Evolutionary conservation across 2,797 vertebrate species (phyloP), one percentile per base, ranked within the genome.

Genomic region (Helarctos malayanus): DNA sequence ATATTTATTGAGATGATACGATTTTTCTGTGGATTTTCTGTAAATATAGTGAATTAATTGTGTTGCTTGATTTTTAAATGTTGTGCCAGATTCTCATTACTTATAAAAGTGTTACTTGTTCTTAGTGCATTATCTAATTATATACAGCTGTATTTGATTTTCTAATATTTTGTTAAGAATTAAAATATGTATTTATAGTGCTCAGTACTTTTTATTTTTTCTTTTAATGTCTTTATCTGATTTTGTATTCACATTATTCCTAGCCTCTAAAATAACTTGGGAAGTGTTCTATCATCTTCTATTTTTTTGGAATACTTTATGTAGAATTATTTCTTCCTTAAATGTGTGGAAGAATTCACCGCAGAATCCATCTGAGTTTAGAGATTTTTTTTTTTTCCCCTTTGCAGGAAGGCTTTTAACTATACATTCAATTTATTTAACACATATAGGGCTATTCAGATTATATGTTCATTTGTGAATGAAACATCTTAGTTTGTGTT

Each of bases 291-390:
- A 13, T 86, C 29, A 18, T 83, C 38, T 69, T 69, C 29, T 81
- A 13, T 35, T 35, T 87, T 80, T 75, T 71, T 68, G 10, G 4
- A 89, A 71, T 92, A 57, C 14, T 59, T 82, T 47, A 29, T 80
- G 32, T 88, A 93, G 76, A 92, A 83, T 69, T 88, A n/a, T 81
- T 91, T 96, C 16, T 95, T 56, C 29, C 13, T 81, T 96, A 52
- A 19, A 69, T 82, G 14, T 79, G 12, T 92, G 47, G 45, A 21
- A 75, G 16, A 88, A 75, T 91, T 94, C 14, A 54, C n/a, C 7
- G 27, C 35, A 41, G 4, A 84, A 71, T 95, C 27, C n/a, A 32
- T 84, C 25, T 82, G 71, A 45, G 10, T 83, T 84, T 68, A 38
- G 23, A 56, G 11, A 4, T 2, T 49, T 25, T 78, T 16, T 29